Evolutionary conservation across 2,797 vertebrate species (phyloP), one percentile per base, ranked within the genome.

Genomic region (Cheirogaleus major): DNA sequence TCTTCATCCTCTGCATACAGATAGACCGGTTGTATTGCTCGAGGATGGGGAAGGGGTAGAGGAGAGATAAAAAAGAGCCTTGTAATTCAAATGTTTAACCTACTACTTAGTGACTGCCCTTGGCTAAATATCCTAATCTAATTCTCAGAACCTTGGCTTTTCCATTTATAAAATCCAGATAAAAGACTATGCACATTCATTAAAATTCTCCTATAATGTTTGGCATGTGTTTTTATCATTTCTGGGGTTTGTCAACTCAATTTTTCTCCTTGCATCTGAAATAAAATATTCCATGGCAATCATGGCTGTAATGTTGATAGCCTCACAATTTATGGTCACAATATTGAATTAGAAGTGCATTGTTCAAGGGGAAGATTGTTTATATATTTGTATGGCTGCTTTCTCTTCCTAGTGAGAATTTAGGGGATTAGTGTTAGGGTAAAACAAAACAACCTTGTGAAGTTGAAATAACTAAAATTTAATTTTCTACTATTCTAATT

Each of bases 21-120:
- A 2, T 18, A 35, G 17, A 88, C 20, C 9, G 61, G 30, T 7
- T 84, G 10, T 52, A 43, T 91, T 88, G 4, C 57, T 50, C 86
- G 41, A 0, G 5, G 5, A 9, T 41, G 14, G 4, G 4, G 1
- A 18, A 18, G 22, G 4, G 4, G 0, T 48, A 3, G 8, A 14
- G 50, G 2, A 38, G 13, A 43, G 1, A 69, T 27, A 25, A 80
- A 78, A 23, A 41, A 41, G 20, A 50, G 1, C 57, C 4, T 83
- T 86, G 50, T 59, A 59, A 79, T 82, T 85, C 9, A 92, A 81
- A 67, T 78, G 52, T 73, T 48, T 79, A 52, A 52, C 5, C 23
- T 61, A 48, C 6, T 20, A 57, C 35, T 41, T 41, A 65, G 2
- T 55, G 17, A 85, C 25, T 94, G 2, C 18, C 38, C 35, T 25